Evolutionary conservation across 2,888 invertebrate species (phyloP), one percentile per base, ranked within the genome.

Genomic region (Ectemnius continuus): DNA sequence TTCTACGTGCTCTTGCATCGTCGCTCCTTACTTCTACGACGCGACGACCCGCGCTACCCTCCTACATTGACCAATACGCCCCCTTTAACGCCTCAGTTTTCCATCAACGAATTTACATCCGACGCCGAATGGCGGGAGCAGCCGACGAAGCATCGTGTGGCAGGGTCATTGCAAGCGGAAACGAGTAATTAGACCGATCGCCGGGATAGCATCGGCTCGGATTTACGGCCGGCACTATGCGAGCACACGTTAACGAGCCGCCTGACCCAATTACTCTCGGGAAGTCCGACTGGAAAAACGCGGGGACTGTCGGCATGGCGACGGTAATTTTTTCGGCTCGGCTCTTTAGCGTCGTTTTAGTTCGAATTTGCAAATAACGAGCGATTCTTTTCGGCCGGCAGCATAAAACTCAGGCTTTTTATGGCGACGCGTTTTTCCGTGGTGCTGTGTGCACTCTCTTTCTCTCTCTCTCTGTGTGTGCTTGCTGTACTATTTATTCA

Each of bases 341-440:
- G 58, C 67, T 70, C 77, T 78, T 74, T 71, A 63, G 52, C 68
- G 64, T 47, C 62, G 63, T 75, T 67, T 61, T 28, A 0, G 5
- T 16, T 2, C 13, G 76, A 75, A 81, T 83, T 85, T 82, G 83
- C 81, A 80, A 84, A 85, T 85, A 83, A 84, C 83, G 79, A 70
- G 69, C 60, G 67, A 45, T 70, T 65, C 60, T 56, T 76, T 60
- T 61, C 58, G 61, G 23, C 61, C 57, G 64, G 46, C 61, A 23
- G 56, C 72, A 65, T 70, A 73, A 70, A 74, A 61, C 62, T 11
- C 46, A 48, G 5, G 4, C 64, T 57, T 70, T 81, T 81, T 81
- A 81, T 47, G 71, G 60, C 46, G 79, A 85, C 83, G 80, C 82
- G 81, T 36, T 36, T 36, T 36, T 36, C 36, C 36, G 4, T 8